Conservation (phyloP, 2,113 vertebrate species). For the Lepus timidus region DNA sequence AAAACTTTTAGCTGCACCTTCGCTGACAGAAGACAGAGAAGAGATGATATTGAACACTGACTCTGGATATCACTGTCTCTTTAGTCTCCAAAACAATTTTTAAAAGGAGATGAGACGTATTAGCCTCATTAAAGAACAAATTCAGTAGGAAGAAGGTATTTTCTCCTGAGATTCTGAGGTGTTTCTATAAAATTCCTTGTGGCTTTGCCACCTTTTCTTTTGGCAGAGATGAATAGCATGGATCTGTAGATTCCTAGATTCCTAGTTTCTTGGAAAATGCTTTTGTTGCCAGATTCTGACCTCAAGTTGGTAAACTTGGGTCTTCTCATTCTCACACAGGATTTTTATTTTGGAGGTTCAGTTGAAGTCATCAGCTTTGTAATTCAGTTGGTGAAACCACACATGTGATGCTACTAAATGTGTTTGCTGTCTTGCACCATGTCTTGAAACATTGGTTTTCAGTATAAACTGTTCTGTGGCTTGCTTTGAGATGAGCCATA, state of each 20-base stretch:
- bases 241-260: neutral
- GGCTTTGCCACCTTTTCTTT: neutral
- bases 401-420: neutral
- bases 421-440: neutral
- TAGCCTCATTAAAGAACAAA: constrained; percentile 39
- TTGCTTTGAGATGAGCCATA: neutral
- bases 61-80: constrained; percentile 13
- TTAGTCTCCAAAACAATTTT: constrained; percentile 39
- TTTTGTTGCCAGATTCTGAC: neutral
- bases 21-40: constrained; percentile 9
- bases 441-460: neutral
- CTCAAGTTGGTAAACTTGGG: neutral
- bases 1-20: neutral
- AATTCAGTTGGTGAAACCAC: neutral
- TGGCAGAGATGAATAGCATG: neutral
- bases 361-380: neutral
- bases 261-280: neutral
- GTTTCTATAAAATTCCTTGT: constrained; percentile 21
- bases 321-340: neutral
- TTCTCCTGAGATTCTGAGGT: neutral
- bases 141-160: neutral
- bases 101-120: neutral
- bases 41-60: neutral
- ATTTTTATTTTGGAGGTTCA: neutral
- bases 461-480: neutral